Evolutionary conservation across 2,888 invertebrate genomes (phyloP).

Genomic region (Dorcus hopei): DNA sequence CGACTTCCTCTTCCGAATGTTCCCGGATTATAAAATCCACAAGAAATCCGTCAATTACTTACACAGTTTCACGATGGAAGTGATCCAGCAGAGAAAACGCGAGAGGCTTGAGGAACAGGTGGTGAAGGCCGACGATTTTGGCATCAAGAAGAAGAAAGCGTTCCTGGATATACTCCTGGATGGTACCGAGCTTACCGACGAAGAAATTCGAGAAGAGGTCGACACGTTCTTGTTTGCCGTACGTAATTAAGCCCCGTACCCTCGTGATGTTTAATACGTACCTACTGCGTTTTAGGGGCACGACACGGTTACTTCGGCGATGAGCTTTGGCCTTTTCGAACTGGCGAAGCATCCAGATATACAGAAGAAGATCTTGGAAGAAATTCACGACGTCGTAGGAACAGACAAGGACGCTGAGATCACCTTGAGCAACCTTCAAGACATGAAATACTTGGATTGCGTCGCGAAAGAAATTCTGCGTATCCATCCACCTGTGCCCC

Average conservation of each 20-base stretch:
- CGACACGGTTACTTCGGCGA: constrained; percentile 55
- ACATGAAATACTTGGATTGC: constrained; percentile 50
- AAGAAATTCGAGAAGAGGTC: constrained; percentile 48
- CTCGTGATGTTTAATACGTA: too few species aligned
- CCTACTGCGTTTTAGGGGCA: constrained; percentile 45
- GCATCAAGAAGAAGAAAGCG: constrained; percentile 11
- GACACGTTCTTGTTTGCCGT: constrained; percentile 60
- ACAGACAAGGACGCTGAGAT: constrained; percentile 30
- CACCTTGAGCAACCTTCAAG: constrained; percentile 39
- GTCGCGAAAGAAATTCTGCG: constrained; percentile 25
- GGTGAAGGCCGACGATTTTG: constrained; percentile 36
- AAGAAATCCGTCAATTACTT: constrained; percentile 19
- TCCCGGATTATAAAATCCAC: constrained; percentile 19
- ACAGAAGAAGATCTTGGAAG: constrained; percentile 44
- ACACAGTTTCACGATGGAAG: constrained; percentile 19
- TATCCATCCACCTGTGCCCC: constrained; percentile 18
- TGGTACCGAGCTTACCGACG: constrained; percentile 28
- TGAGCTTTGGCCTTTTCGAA: constrained; percentile 53
- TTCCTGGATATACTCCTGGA: constrained; percentile 22
- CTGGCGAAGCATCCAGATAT: constrained; percentile 52
- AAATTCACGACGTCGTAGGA: constrained; percentile 34
- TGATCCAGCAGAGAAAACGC: constrained; percentile 22
- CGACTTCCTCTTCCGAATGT: constrained; percentile 24
- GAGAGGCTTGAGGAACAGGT: constrained; percentile 13
- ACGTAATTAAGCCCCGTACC: constrained; percentile 24